Evolutionary conservation across 2,113 vertebrate genomes (phyloP).

Genomic region (Alethe diademata): DNA sequence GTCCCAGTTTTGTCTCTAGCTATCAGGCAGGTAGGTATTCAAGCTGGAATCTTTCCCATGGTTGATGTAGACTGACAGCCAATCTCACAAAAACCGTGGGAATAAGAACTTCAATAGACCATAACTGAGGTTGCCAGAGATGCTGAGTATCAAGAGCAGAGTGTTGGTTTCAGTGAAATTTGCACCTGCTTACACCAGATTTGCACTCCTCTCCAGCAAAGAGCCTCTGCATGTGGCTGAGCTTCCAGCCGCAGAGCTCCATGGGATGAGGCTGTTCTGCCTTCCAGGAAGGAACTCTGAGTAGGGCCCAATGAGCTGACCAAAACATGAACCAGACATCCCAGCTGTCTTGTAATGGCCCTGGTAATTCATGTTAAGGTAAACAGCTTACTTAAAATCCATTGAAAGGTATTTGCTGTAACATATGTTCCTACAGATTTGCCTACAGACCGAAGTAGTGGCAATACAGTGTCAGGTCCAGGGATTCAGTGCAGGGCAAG

Average conservation of each 20-base stretch:
- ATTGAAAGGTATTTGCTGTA: neutral
- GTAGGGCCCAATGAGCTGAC: neutral
- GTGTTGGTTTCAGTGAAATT: slow-evolving; percentile 17
- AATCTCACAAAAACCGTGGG: neutral
- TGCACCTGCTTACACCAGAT: slow-evolving; percentile 36
- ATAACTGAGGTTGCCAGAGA: neutral
- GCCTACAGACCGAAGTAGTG: neutral
- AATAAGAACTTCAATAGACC: neutral
- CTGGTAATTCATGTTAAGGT: neutral
- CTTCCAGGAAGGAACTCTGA: neutral
- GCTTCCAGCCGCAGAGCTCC: neutral
- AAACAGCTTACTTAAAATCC: neutral
- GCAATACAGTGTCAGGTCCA: neutral
- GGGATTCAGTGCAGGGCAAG: neutral
- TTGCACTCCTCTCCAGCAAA: neutral
- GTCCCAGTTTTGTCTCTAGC: neutral
- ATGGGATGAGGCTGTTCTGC: neutral
- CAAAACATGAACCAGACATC: slow-evolving; percentile 33
- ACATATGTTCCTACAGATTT: neutral
- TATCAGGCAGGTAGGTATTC: neutral
- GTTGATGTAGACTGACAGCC: neutral
- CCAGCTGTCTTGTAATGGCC: neutral
- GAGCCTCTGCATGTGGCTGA: neutral
- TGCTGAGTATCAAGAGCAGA: neutral
- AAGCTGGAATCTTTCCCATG: neutral